Conservation (phyloP, 1,140 invertebrate species). For the Meteorus sp. region DNA sequence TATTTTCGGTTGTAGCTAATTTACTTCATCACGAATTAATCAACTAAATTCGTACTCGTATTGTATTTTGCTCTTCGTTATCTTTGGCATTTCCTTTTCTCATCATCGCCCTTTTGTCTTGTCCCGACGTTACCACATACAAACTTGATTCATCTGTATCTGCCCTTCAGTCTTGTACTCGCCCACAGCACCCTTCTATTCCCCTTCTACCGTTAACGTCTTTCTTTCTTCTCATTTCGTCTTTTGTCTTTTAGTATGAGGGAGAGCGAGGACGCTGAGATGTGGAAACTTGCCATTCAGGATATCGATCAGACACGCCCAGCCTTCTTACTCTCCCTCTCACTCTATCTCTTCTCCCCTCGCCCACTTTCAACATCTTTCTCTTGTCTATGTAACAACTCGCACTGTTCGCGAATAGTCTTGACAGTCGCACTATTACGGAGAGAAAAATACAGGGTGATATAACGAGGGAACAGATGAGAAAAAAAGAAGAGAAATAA, state of each 20-base stretch:
- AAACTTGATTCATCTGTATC: slow-evolving; percentile 20
- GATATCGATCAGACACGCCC: slow-evolving; percentile 54
- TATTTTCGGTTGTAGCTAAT: no score
- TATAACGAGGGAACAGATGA: slow-evolving; percentile 2
- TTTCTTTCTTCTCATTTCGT: slow-evolving; percentile 7
- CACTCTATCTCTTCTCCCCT: slow-evolving; percentile 2
- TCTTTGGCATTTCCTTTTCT: not conserved
- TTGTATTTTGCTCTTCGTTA: not conserved
- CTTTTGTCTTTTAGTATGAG: slow-evolving; percentile 19
- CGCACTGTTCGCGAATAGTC: slow-evolving; percentile 23
- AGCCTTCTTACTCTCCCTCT: slow-evolving; percentile 27
- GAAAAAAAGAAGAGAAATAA: slow-evolving; percentile 17
- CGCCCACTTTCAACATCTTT: slow-evolving; percentile 19
- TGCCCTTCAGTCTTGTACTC: slow-evolving; percentile 14
- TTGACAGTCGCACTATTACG: slow-evolving; percentile 9
- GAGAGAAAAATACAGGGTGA: slow-evolving; percentile 1
- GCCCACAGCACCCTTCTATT: not conserved
- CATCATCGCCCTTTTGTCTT: slow-evolving; percentile 3
- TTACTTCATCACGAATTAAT: no score
- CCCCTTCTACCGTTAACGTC: not conserved
- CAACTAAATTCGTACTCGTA: no score
- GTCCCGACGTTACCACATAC: slow-evolving; percentile 17
- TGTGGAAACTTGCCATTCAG: slow-evolving; percentile 45
- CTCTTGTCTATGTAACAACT: slow-evolving; percentile 21
- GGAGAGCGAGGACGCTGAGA: slow-evolving; percentile 36